Base-by-base conservation (phyloP, 2,888 invertebrate species). In the Pammene aurita region DNA sequence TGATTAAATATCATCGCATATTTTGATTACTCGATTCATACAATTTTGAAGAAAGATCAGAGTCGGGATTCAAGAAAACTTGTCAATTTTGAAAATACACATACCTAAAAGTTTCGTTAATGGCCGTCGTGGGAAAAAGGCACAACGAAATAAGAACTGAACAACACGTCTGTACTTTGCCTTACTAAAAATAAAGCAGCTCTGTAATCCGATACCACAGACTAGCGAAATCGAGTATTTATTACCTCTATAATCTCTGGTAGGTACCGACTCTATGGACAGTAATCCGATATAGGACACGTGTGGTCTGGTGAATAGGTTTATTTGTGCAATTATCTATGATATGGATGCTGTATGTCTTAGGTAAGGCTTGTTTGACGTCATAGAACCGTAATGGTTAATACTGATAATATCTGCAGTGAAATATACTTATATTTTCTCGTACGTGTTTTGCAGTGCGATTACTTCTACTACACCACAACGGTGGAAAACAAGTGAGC, bases 251-350 rank as follows among this genome's bases (percentile, higher is more conserved):
- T 68, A 72, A 72, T 73, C 70, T 66, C 54, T 57, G 66, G 63
- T 66, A 70, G 65, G 50, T 65, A 66, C n/a, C n/a, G n/a, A n/a
- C 65, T 52, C 44, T 55, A 66, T 54, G 55, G 64, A 62, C 69
- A 64, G 70, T 70, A 72, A 73, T 71, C 71, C 64, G 73, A 73
- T 70, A 41, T 18, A 65, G 71, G 18, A 35, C 55, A 63, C 66
- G 72, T 72, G 72, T 72, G 72, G 72, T 72, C 72, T 57, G 41
- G 13, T 66, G 57, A 64, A 63, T 64, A 64, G 63, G 57, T 68
- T 64, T 68, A 64, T 64, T 68, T 68, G 57, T 70, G 67, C 62
- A 70, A 67, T 70, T 70, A 70, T 58, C 63, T 68, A 62, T 52
- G 50, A 52, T 46, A 9, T 46, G 14, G 6, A 26, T 38, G 62